Evolutionary conservation across 2,797 vertebrate species (phyloP), one percentile per base, ranked within the genome.

Genomic region (Lepilemur septentrionalis): DNA sequence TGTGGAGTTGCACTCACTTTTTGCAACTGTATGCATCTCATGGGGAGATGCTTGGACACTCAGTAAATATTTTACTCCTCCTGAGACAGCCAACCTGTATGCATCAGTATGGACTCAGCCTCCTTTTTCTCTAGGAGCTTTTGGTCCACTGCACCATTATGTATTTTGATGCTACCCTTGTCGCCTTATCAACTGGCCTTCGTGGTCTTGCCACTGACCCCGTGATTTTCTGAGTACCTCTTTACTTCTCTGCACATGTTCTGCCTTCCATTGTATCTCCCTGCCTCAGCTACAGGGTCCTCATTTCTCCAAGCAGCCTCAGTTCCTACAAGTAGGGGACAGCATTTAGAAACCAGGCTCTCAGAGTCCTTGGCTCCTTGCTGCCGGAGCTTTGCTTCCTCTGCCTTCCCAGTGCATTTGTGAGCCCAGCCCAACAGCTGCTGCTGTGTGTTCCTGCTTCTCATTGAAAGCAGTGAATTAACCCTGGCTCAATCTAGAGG

Each of bases 21-120:
- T 50, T 38, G 15, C 72, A 55, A n/a, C 55, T 5, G 10, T 69
- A 15, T 13, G 3, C 0, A 0, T 76, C 43, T 72, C 15, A 11
- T 28, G n/a, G n/a, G n/a, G 76, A 46, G 20, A n/a, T 69, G 46
- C 4, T 78, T 48, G 17, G 30, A 52, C 22, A 46, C 30, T 20
- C 25, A n/a, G 5, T 70, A 14, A 72, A n/a, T 7, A 10, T 55
- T 61, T 22, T 30, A 7, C 30, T 17, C 15, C 55, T 50, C 35
- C 18, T 84, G 20, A 75, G 20, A 25, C 1, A 10, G 15, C 35
- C 18, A 32, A 15, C 22, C 25, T 55, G 6, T 52, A 20, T 17
- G 9, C 55, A 17, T 86, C 48, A 57, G 2, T 43, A 1, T 30
- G 38, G 57, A 43, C n/a, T n/a, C 25, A 4, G 82, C 30, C 43